Conservation (phyloP, 2,888 invertebrate genomes). For the Sphaeridia pumilis region DNA sequence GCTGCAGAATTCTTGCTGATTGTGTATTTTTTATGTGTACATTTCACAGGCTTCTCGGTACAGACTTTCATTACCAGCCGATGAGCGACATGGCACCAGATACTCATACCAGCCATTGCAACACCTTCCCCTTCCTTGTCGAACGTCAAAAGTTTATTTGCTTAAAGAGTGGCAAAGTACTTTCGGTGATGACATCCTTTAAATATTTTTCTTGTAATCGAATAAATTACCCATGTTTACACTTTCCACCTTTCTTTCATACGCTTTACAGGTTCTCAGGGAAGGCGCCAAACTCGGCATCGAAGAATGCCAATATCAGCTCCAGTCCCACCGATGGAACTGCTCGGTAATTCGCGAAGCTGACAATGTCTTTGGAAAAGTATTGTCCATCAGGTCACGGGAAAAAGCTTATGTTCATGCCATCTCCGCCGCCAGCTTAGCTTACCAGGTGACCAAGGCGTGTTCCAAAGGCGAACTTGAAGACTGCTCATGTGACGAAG, state of each 20-base stretch:
- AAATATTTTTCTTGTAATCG: too few species aligned
- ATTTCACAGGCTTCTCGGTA: slow-evolving; percentile 32
- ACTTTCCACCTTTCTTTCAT: neutral
- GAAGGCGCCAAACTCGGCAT: slow-evolving; percentile 72
- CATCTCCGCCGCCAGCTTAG: slow-evolving; percentile 76
- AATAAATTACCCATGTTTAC: too few species aligned
- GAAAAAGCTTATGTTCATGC: slow-evolving; percentile 85
- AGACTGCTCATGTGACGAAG: slow-evolving; percentile 77
- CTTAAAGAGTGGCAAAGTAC: slow-evolving; percentile 55
- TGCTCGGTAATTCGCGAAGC: slow-evolving; percentile 67
- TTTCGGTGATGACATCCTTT: slow-evolving; percentile 45
- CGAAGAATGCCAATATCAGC: slow-evolving; percentile 82
- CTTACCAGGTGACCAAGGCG: slow-evolving; percentile 73
- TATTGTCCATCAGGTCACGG: slow-evolving; percentile 73
- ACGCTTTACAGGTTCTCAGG: slow-evolving; percentile 53
- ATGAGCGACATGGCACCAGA: slow-evolving; percentile 31
- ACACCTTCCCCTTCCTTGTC: slow-evolving; percentile 55
- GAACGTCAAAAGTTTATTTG: slow-evolving; percentile 61
- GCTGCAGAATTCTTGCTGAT: too few species aligned
- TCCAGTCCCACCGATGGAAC: slow-evolving; percentile 76
- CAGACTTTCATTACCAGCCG: slow-evolving; percentile 25
- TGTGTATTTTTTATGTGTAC: too few species aligned
- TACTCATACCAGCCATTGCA: slow-evolving; percentile 46
- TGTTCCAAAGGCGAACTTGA: slow-evolving; percentile 75
- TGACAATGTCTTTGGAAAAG: slow-evolving; percentile 70